These are phyloP conservation scores for Ctena decussata DNA, from an alignment of 2,888 invertebrate genomes.

Conservation along the genomic window DNA sequence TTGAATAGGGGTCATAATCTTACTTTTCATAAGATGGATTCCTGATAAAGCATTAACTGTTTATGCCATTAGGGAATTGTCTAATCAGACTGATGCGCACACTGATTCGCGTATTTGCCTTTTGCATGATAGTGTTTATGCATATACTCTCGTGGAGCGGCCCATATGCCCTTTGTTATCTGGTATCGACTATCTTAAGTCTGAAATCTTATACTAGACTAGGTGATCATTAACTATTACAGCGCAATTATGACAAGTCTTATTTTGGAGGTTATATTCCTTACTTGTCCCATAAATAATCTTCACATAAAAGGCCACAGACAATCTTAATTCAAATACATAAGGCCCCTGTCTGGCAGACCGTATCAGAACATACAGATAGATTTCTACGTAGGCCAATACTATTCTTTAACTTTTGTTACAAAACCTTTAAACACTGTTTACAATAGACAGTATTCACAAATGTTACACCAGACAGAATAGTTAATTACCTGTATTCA, in stretches of 20 bases:
- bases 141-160: too few relatives aligned
- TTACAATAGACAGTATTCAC: background rate
- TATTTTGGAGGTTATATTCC: constrained; percentile 20
- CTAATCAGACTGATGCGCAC: too few relatives aligned
- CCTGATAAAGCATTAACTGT: too few relatives aligned
- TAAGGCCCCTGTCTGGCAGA: background rate
- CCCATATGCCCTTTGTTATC: background rate
- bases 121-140: too few relatives aligned
- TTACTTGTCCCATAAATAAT: constrained; percentile 52
- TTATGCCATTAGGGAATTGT: too few relatives aligned
- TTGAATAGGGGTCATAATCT: too few relatives aligned
- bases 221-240: background rate
- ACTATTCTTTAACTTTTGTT: background rate
- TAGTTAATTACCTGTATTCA: background rate
- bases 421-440: background rate
- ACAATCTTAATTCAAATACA: background rate
- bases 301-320: constrained; percentile 17
- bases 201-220: background rate
- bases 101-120: too few relatives aligned
- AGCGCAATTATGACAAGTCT: constrained; percentile 29
- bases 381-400: background rate
- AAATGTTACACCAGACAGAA: background rate
- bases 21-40: too few relatives aligned
- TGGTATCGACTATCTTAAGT: background rate
- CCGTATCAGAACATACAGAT: background rate